A percentile compares a stretch with the other conserved stretches of the same genome.
phyloP scores from a whole-genome alignment of 1,140 invertebrate genomes.

The Branchinecta lindahli region DNA sequence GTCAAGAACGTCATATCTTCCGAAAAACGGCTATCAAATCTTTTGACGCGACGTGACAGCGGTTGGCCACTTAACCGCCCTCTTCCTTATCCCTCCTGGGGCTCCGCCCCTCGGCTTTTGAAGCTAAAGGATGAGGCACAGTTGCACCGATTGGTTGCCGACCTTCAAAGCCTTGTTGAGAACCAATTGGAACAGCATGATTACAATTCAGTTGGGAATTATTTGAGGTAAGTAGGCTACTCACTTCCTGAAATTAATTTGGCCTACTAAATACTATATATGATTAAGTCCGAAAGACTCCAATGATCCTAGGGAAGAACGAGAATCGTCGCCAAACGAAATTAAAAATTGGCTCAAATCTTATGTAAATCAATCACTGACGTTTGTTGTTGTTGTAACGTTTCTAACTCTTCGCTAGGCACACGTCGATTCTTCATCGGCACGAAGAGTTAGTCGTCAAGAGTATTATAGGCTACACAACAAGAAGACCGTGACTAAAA shows the following conservation, averaged over 20 bases:
- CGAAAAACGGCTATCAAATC: background rate
- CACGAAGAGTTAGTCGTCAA: no score
- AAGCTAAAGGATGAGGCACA: conserved; percentile 42
- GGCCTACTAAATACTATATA: no score
- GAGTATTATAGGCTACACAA: no score
- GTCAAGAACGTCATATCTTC: background rate
- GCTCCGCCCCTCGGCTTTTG: conserved; percentile 34
- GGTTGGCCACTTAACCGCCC: conserved; percentile 16
- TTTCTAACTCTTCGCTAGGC: no score
- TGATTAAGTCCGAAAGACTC: no score
- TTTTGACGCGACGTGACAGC: background rate
- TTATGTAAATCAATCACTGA: no score
- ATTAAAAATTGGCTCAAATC: no score
- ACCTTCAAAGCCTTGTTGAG: conserved; percentile 56
- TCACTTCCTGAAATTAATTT: conserved; percentile 22
- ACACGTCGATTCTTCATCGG: no score
- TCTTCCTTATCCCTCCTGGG: conserved; percentile 28
- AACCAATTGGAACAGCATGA: conserved; percentile 51
- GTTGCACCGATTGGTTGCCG: conserved; percentile 59
- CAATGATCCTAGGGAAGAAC: no score
- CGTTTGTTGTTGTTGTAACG: no score
- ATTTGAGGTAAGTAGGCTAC: conserved; percentile 43
- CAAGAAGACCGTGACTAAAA: no score
- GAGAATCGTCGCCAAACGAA: no score
- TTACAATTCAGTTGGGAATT: conserved; percentile 74